A percentile compares a stretch with the other conserved stretches of the same genome.
phyloP scores from a whole-genome alignment of 2,113 vertebrate genomes.

The Aspidoscelis tigris region DNA sequence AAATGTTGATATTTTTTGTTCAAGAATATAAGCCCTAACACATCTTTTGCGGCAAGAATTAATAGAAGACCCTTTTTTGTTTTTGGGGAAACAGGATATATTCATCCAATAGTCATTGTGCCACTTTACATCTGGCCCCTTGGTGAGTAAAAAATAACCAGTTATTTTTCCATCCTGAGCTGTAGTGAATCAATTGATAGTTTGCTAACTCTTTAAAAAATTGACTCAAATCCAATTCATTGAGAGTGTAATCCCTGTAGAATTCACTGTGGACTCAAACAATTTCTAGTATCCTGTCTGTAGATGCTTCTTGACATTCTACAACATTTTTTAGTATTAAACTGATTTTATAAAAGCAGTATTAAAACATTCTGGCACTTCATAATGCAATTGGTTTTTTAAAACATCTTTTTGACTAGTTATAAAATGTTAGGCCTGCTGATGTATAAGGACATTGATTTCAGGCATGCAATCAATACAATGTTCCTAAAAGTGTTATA shows the following conservation, averaged over 20 bases:
- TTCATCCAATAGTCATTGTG: not conserved
- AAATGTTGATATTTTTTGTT: no score
- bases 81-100: no score
- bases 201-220: constrained; percentile 35
- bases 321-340: constrained; percentile 53
- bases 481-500: accelerated
- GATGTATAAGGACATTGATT: not conserved
- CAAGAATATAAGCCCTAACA: no score
- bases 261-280: constrained; percentile 49
- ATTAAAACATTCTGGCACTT: constrained; percentile 27
- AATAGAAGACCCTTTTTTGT: no score
- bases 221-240: constrained; percentile 29
- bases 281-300: constrained; percentile 50
- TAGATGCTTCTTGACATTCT: constrained; percentile 53
- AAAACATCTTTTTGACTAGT: constrained; percentile 20
- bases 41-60: no score
- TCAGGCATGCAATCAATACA: not conserved
- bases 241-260: constrained; percentile 48
- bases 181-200: constrained; percentile 30
- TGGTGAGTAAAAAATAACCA: constrained; percentile 23
- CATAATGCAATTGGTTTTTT: constrained; percentile 4
- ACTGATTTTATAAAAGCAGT: constrained; percentile 34
- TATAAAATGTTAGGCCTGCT: constrained; percentile 32
- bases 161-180: constrained; percentile 19
- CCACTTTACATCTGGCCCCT: constrained; percentile 4